A percentile compares a stretch with the other conserved stretches of the same genome.
Conservation (phyloP, 2,113 vertebrate species). For the Notarius quadriscutis region DNA sequence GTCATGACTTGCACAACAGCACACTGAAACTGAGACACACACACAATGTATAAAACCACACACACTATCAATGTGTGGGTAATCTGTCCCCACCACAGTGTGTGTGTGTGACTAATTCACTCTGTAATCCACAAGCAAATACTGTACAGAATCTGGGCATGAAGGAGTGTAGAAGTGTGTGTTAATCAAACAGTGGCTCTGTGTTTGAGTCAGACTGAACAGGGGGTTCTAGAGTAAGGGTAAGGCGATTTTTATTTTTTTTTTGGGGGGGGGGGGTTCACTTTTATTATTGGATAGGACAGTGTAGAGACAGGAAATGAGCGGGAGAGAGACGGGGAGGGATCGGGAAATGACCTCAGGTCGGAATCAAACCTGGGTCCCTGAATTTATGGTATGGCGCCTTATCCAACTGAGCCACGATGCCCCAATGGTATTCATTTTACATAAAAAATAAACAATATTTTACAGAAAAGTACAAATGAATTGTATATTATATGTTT, state of each 20-base stretch:
- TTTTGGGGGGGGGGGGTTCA: too few relatives aligned
- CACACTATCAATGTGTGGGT: background rate
- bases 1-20: constrained; percentile 21
- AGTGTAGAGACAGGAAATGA: too few relatives aligned
- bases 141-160: background rate
- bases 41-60: background rate
- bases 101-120: background rate
- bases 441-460: background rate
- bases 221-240: background rate
- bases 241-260: background rate
- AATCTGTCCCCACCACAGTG: background rate
- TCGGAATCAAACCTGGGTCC: too few relatives aligned
- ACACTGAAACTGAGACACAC: constrained; percentile 20
- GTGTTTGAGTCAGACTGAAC: background rate
- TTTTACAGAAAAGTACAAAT: background rate
- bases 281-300: too few relatives aligned
- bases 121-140: background rate
- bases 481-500: too few relatives aligned
- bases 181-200: background rate
- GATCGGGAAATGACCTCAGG: too few relatives aligned
- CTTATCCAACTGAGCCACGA: too few relatives aligned
- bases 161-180: too few relatives aligned
- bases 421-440: background rate
- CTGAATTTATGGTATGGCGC: too few relatives aligned
- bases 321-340: too few relatives aligned